phyloP scores from a whole-genome alignment of 2,797 vertebrate genomes.

The Pelochelys cantorii region DNA sequence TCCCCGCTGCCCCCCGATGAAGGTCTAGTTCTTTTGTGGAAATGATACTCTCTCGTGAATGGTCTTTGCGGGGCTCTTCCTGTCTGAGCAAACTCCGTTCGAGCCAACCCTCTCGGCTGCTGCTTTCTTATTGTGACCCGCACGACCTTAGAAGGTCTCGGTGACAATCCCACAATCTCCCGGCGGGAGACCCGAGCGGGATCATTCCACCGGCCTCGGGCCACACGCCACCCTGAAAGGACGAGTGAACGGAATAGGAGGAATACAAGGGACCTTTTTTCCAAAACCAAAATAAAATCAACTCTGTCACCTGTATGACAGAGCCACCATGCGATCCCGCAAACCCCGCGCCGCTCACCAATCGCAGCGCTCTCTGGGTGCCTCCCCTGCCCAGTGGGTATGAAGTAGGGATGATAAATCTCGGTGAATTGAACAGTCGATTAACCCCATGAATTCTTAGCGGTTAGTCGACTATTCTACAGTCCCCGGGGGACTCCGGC shows the following conservation, averaged over 20 bases:
- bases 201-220: accelerated
- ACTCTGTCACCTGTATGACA: neutral
- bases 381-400: too few species aligned
- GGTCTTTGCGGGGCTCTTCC: neutral
- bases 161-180: neutral
- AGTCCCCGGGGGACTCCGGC: too few species aligned
- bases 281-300: neutral
- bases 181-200: neutral
- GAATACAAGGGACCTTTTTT: too few species aligned
- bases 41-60: neutral
- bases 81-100: neutral
- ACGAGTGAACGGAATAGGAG: too few species aligned
- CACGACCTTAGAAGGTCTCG: neutral
- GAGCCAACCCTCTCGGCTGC: neutral
- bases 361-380: too few species aligned
- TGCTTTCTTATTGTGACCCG: accelerated
- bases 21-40: neutral
- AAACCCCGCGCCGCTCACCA: too few species aligned
- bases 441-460: too few species aligned
- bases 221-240: neutral
- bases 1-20: too few species aligned
- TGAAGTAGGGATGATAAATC: too few species aligned
- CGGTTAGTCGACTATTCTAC: too few species aligned
- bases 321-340: too few species aligned
- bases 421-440: too few species aligned